Conservation (phyloP, 2,888 invertebrate species). For the Rotaria socialis region DNA sequence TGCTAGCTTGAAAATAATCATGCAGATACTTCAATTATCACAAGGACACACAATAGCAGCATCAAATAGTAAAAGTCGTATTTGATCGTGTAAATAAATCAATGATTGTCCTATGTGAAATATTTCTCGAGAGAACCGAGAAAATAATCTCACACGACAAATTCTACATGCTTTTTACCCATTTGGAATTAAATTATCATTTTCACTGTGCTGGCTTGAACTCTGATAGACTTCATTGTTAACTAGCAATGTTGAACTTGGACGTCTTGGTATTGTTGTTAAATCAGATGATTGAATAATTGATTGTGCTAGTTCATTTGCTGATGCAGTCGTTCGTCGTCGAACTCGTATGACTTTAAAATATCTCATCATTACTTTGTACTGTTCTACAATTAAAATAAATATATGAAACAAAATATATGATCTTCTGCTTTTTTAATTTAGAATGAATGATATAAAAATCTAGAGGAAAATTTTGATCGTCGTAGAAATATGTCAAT, state of each 20-base stretch:
- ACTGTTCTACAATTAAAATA: no score
- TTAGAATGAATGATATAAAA: no score
- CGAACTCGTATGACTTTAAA: slow-evolving; percentile 6
- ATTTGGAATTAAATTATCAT: background rate
- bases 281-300: background rate
- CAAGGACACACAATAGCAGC: background rate
- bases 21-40: background rate
- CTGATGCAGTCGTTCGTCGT: background rate
- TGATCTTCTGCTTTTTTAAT: no score
- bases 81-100: background rate
- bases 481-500: no score
- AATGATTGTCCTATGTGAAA: background rate
- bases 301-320: background rate
- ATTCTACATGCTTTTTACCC: background rate
- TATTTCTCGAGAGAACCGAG: background rate
- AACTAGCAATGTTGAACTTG: background rate
- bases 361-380: background rate
- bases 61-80: background rate
- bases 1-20: background rate
- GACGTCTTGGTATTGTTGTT: background rate
- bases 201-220: background rate
- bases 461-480: no score
- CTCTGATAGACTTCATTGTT: background rate
- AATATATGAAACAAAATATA: no score
- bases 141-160: background rate